Base-by-base conservation (phyloP, 2,113 vertebrate genomes). In the Rattus rattus region DNA sequence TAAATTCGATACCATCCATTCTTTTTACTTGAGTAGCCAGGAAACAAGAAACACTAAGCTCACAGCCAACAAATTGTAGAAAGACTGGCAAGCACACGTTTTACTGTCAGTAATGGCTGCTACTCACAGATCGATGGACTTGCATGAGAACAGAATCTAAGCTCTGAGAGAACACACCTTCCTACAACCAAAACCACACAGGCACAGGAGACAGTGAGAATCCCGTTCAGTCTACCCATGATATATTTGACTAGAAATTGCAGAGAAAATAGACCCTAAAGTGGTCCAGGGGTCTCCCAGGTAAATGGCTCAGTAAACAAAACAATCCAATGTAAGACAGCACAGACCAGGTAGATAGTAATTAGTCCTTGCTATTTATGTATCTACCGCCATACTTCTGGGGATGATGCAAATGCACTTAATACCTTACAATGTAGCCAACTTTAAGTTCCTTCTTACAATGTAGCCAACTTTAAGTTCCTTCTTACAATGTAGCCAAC, bases 231-330 rank as follows among this genome's bases (percentile, higher is more conserved):
- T 96, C 97, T 95, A 87, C 8, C 93, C 24, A 39, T 80, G 1
- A 96, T 92, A 83, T 97, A 97, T 96, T 1, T 92, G 89, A 98
- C 87, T 96, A 95, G 95, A 97, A 98, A 97, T 89, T 92, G 47
- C 84, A 81, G 61, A 95, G 90, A 88, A 94, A 96, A 96, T 0
- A 36, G 90, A 97, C n/a, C 93, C 89, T 91, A 61, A 94, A 85
- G 95, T 69, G 84, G 70, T 39, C 76, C 97, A 97, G 67, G 24
- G 63, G 28, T 94, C 88, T 92, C 86, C 86, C 96, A 97, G 97
- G 96, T 70, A 94, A 97, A 97, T 49, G 52, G 17, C 39, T 96
- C 90, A 43, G 63, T 70, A 94, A 94, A 47, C 43, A 97, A n/a
- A 88, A 77, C 28, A 91, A 77, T 91, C 80, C 24, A 4, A 5